phyloP scores from a whole-genome alignment of 2,797 vertebrate species.

The Macropodus opercularis region DNA sequence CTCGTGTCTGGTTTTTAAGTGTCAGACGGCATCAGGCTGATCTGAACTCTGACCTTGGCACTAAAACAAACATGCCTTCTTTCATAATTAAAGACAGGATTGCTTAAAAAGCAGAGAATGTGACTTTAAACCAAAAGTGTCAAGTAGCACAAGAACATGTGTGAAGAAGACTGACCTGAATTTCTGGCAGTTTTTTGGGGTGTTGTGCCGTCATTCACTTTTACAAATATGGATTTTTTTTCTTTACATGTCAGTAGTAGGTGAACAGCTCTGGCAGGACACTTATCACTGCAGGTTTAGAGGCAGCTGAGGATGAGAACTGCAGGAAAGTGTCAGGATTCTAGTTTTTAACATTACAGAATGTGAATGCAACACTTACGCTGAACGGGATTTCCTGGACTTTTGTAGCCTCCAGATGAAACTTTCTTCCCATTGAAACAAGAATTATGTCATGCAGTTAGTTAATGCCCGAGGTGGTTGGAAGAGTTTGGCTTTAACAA shows the following conservation, averaged over 20 bases:
- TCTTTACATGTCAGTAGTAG: background rate
- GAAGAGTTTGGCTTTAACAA: slow-evolving; percentile 14
- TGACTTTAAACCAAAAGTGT: background rate
- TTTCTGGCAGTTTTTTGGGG: too few species aligned
- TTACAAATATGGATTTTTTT: background rate
- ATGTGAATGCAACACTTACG: background rate
- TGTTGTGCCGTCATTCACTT: background rate
- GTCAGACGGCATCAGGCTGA: background rate
- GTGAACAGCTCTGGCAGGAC: too few species aligned
- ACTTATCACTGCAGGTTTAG: too few species aligned
- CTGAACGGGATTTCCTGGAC: background rate
- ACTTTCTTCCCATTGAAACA: background rate
- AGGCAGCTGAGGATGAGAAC: too few species aligned
- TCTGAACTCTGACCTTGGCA: background rate
- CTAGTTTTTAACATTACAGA: too few species aligned
- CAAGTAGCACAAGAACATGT: background rate
- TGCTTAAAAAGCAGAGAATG: background rate
- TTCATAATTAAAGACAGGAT: background rate
- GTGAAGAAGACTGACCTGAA: background rate
- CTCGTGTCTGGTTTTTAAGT: background rate
- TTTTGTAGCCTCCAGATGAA: background rate
- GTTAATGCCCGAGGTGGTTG: slow-evolving; percentile 13
- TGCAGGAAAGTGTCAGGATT: too few species aligned
- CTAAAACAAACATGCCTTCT: background rate
- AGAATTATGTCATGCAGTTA: slow-evolving; percentile 20